Percentiles rank a stretch among this genome's conserved stretches.
phyloP scores from a whole-genome alignment of 2,888 invertebrate species.

The Alviniconcha strummeri region DNA sequence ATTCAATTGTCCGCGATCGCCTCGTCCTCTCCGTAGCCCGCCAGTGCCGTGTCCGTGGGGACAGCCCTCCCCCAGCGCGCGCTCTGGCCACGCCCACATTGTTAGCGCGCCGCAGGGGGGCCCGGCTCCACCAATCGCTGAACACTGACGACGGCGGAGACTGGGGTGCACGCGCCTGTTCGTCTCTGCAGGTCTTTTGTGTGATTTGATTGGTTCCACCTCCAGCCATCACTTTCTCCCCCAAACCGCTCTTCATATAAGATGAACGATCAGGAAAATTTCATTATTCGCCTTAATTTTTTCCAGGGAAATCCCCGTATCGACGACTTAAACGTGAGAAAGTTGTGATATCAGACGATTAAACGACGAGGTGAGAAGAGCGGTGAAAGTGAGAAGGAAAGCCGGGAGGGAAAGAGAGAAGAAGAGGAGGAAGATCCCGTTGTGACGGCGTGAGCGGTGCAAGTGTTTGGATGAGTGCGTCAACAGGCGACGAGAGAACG shows the following conservation, averaged over 20 bases:
- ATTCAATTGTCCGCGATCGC: constrained; percentile 1
- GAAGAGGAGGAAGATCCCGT: not conserved
- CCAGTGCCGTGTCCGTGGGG: not conserved
- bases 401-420: not conserved
- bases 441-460: no score
- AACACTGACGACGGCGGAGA: constrained; percentile 13
- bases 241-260: constrained; percentile 38
- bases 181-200: constrained; percentile 19
- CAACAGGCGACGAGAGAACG: constrained; percentile 22
- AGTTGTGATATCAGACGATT: constrained; percentile 33
- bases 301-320: constrained; percentile 39
- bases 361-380: not conserved
- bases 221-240: constrained; percentile 12
- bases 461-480: constrained; percentile 33
- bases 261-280: constrained; percentile 53
- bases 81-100: constrained; percentile 33
- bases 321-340: constrained; percentile 33
- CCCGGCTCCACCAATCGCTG: constrained; percentile 33
- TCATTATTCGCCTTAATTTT: constrained; percentile 57
- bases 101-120: constrained; percentile 30
- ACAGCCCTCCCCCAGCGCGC: not conserved
- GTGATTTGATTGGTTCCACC: constrained; percentile 49
- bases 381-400: not conserved
- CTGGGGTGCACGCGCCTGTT: constrained; percentile 17
- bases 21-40: not conserved